Evolutionary conservation across 2,797 vertebrate species (phyloP), one percentile per base, ranked within the genome.

Genomic region (Meriones psammophilus): DNA sequence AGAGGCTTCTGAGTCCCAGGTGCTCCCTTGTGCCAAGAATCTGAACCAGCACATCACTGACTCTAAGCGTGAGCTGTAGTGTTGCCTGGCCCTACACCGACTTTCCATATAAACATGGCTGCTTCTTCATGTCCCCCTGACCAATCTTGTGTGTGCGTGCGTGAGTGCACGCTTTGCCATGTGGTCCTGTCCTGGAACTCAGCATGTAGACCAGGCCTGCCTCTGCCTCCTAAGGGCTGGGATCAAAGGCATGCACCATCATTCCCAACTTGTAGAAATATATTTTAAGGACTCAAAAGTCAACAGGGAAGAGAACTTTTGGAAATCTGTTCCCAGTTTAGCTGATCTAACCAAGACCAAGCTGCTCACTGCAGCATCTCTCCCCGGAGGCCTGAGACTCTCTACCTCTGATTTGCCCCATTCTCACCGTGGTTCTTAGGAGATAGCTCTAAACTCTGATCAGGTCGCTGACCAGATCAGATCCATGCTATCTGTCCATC

Each of bases 311-410:
- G 62, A 68, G 36, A 62, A 28, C 85, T 95, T 46, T 73, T 54
- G 39, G 46, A 94, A 96, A 91, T 76, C 56, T 20, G 56, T n/a
- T 62, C 73, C n/a, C 30, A 24, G 58, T 42, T 80, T 33, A 89
- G 64, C 20, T 78, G 46, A 42, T 33, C 24, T 87, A 58, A 64
- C 89, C 28, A 7, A 33, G 24, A 60, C 42, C 58, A 74, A 96
- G 76, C 14, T 71, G 36, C 18, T 33, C 68, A 14, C 8, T 18
- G 3, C 5, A 12, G 66, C 36, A 18, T 64, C 58, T 74, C 26
- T 68, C 14, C 46, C 56, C 20, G 9, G 18, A n/a, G 50, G 0
- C 0, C 0, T 9, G 36, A 50, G 86, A 6, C 62, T 88, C 0
- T 39, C 39, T 22, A n/a, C 33, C 60, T n/a, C 62, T 36, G 30